Conservation (phyloP, 2,113 vertebrate genomes). For the Hucho hucho region DNA sequence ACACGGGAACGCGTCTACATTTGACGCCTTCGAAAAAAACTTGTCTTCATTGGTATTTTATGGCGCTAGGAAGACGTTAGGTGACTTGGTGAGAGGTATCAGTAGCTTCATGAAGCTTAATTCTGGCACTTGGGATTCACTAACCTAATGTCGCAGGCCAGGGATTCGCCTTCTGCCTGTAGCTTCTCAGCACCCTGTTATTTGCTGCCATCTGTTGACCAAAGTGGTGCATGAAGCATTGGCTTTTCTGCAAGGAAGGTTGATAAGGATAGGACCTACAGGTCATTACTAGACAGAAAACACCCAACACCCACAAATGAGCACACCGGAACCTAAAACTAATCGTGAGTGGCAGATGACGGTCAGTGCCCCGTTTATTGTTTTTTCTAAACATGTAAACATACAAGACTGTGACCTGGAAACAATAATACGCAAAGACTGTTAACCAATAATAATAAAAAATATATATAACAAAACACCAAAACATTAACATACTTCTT, state of each 20-base stretch:
- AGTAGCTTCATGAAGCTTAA: too few species aligned
- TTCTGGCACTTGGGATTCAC: too few species aligned
- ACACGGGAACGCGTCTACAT: too few species aligned
- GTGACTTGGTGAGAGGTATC: too few species aligned
- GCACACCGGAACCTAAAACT: background rate
- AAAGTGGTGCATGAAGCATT: constrained; percentile 1
- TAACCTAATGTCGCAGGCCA: too few species aligned
- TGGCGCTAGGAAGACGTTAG: too few species aligned
- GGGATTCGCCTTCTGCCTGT: too few species aligned
- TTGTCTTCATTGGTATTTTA: too few species aligned
- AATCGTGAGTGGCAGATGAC: constrained; percentile 48
- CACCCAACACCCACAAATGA: background rate
- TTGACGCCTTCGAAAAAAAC: too few species aligned
- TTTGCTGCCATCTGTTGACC: constrained; percentile 64
- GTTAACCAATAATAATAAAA: constrained; percentile 64
- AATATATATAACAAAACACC: constrained; percentile 51
- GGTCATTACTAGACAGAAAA: too few species aligned
- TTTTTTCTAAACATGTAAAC: constrained; percentile 74
- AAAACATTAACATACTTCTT: constrained; percentile 29
- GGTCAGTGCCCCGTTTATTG: constrained; percentile 67
- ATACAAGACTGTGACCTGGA: constrained; percentile 73
- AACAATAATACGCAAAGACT: constrained; percentile 70
- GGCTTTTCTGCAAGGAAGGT: too few species aligned
- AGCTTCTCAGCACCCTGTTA: background rate
- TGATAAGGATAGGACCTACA: too few species aligned